Conservation (phyloP, 2,113 vertebrate genomes). For the Nettapus auritus region DNA sequence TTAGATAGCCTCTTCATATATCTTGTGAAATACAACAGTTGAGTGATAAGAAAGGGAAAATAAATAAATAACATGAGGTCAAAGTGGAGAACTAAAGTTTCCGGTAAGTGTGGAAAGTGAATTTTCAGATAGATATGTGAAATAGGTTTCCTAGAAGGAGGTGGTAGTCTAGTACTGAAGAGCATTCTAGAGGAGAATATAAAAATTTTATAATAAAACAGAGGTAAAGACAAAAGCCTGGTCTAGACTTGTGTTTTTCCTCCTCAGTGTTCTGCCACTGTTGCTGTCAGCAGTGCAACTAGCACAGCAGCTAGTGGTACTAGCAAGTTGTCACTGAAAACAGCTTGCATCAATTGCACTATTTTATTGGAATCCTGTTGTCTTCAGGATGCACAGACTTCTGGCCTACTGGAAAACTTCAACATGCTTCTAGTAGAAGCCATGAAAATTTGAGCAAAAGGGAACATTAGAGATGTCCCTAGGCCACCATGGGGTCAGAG, state of each 20-base stretch:
- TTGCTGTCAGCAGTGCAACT: neutral
- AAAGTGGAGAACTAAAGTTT: neutral
- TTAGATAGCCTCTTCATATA: neutral
- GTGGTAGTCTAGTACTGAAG: neutral
- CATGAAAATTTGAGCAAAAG: neutral
- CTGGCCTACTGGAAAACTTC: neutral
- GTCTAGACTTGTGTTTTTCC: neutral
- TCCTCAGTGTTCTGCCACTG: neutral
- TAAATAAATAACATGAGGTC: neutral
- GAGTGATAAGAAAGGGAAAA: neutral
- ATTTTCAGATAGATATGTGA: neutral
- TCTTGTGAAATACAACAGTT: neutral
- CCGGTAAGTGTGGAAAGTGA: neutral
- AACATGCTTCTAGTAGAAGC: neutral
- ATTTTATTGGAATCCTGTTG: neutral
- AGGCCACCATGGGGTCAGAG: rapidly evolving
- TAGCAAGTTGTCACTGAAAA: neutral
- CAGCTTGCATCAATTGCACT: neutral
- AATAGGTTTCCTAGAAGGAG: neutral
- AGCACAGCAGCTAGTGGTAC: neutral
- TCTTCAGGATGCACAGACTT: neutral
- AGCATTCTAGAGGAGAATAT: neutral
- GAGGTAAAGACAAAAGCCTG: neutral
- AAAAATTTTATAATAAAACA: neutral
- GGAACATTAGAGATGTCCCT: neutral